Evolutionary conservation across 2,888 invertebrate genomes (phyloP).

Genomic region (Gymnoscelis rufifasciata): DNA sequence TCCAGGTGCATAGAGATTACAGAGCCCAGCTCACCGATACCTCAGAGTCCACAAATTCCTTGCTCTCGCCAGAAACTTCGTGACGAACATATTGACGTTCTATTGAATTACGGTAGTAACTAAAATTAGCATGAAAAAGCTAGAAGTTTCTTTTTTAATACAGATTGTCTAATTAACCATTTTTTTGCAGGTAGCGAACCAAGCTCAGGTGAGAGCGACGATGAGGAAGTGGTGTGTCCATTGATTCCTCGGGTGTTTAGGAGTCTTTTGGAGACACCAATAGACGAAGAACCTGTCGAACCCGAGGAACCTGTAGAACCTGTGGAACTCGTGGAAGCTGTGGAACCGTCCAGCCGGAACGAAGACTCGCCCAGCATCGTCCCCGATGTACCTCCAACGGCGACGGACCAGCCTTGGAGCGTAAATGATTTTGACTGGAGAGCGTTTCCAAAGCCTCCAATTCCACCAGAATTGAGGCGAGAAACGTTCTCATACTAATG

Average conservation of each 20-base stretch:
- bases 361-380: background rate
- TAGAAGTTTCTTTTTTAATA: background rate
- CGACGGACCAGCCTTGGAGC: conserved; percentile 4
- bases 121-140: background rate
- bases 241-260: background rate
- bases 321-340: background rate
- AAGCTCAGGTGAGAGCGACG: conserved; percentile 2
- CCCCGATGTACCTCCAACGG: background rate
- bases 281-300: conserved; percentile 1
- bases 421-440: conserved; percentile 12
- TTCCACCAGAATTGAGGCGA: conserved; percentile 18
- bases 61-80: background rate
- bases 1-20: background rate
- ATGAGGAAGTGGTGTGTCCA: background rate
- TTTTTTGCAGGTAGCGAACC: conserved; percentile 4
- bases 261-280: conserved; percentile 1
- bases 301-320: background rate
- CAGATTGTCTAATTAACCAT: background rate
- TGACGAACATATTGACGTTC: background rate
- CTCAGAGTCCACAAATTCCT: background rate
- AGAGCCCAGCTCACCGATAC: background rate
- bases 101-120: background rate
- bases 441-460: conserved; percentile 13
- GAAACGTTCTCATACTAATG: conserved; percentile 15
- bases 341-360: background rate